These are phyloP conservation scores for Zaprionus gabonicus DNA, from an alignment of 1,140 invertebrate genomes.

Conservation along the genomic window DNA sequence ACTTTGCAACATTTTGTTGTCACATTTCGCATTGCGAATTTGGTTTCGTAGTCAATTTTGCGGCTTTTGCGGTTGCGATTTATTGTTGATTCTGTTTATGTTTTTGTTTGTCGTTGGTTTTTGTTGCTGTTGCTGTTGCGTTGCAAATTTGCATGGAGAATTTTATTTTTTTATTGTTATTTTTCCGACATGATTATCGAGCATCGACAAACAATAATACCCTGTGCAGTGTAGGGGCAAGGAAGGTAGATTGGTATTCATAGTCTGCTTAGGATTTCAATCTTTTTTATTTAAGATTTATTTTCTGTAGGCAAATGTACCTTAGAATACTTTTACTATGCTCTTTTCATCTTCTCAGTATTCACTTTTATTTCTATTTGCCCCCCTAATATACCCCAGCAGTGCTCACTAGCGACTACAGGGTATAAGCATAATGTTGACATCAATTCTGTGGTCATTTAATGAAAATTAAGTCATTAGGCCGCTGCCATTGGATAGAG, in stretches of 20 bases:
- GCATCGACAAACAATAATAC: background rate
- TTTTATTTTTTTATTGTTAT: background rate
- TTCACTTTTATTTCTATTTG: background rate
- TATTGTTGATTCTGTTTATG: constrained; percentile 31
- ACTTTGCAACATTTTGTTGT: constrained; percentile 12
- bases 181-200: background rate
- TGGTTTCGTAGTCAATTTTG: constrained; percentile 29
- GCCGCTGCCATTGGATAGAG: constrained; percentile 19
- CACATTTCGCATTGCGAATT: constrained; percentile 10
- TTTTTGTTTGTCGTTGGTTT: background rate
- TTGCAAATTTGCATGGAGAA: constrained; percentile 4
- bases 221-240: background rate
- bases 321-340: too few relatives aligned
- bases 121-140: background rate
- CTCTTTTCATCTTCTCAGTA: background rate
- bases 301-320: too few relatives aligned
- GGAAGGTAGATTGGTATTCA: background rate
- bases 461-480: constrained; percentile 58
- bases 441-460: constrained; percentile 55
- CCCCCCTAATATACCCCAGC: background rate
- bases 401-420: background rate
- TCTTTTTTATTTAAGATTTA: too few relatives aligned
- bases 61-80: constrained; percentile 17
- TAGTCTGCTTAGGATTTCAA: too few relatives aligned
- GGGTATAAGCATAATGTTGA: constrained; percentile 49